phyloP scores from a whole-genome alignment of 2,888 invertebrate genomes.

The Lasioglossum morio region DNA sequence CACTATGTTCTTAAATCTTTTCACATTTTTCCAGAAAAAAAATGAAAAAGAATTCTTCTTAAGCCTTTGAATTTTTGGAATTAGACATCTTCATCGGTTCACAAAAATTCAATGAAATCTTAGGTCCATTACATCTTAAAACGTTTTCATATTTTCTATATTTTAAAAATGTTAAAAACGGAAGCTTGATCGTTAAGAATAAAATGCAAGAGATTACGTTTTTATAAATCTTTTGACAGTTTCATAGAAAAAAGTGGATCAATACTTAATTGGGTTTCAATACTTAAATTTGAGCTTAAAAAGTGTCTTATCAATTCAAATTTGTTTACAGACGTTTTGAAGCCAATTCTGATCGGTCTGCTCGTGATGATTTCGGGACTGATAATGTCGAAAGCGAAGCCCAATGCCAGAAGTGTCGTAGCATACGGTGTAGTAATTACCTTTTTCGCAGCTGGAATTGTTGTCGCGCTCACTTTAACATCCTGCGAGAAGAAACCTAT shows the following conservation, averaged over 20 bases:
- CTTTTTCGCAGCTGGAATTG: slow-evolving; percentile 84
- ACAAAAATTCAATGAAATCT: too few species aligned
- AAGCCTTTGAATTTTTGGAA: too few species aligned
- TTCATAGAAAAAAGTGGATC: too few species aligned
- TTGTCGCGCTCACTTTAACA: slow-evolving; percentile 84
- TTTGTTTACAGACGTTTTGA: slow-evolving; percentile 84
- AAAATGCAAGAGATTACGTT: background rate
- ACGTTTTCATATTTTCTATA: background rate
- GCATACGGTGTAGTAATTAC: slow-evolving; percentile 85
- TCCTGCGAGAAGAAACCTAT: slow-evolving; percentile 85
- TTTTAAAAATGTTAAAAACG: background rate
- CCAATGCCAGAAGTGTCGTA: slow-evolving; percentile 85
- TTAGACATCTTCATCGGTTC: too few species aligned
- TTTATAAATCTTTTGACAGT: too few species aligned
- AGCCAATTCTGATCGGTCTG: slow-evolving; percentile 86
- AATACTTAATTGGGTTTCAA: too few species aligned
- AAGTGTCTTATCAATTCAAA: background rate
- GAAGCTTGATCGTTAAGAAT: background rate
- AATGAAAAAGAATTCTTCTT: too few species aligned
- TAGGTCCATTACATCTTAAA: too few species aligned
- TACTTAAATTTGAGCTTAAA: background rate
- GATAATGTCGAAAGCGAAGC: slow-evolving; percentile 85
- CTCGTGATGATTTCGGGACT: slow-evolving; percentile 86
- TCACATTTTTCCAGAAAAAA: too few species aligned
- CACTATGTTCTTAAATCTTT: too few species aligned